phyloP scores from a whole-genome alignment of 2,797 vertebrate genomes.

The Sebastes hubbsi region DNA sequence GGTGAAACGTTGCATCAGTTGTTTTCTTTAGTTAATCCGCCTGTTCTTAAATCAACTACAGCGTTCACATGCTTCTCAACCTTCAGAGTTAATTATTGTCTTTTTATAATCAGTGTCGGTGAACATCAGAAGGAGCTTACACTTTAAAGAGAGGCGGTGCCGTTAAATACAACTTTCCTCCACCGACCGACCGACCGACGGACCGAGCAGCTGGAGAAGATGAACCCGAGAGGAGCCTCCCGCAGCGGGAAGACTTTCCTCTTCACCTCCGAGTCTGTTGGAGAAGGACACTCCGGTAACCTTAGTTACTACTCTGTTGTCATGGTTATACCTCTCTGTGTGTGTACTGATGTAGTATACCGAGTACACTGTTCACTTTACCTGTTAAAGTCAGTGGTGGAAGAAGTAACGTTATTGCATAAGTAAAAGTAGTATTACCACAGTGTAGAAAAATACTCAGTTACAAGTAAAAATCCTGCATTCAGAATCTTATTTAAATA shows the following conservation, averaged over 20 bases:
- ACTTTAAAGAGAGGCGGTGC: not conserved
- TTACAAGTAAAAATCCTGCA: no score
- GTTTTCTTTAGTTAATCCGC: not conserved
- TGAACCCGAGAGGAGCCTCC: conserved; percentile 67
- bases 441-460: no score
- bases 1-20: not conserved
- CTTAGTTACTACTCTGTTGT: not conserved
- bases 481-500: no score
- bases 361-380: not conserved
- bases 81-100: not conserved
- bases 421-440: no score
- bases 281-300: conserved; percentile 82
- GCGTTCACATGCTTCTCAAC: not conserved
- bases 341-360: not conserved
- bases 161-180: not conserved
- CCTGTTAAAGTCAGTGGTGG: no score
- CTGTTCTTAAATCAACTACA: not conserved
- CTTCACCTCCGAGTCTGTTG: conserved; percentile 84
- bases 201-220: conserved; percentile 29
- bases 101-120: not conserved
- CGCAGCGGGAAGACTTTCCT: conserved; percentile 77
- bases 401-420: no score
- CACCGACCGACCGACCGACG: not conserved
- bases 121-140: not conserved
- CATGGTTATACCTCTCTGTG: not conserved